Evolutionary conservation across 2,888 invertebrate genomes (phyloP), one percentile per base, ranked within the genome.

Genomic region (Antheraea assamensis): DNA sequence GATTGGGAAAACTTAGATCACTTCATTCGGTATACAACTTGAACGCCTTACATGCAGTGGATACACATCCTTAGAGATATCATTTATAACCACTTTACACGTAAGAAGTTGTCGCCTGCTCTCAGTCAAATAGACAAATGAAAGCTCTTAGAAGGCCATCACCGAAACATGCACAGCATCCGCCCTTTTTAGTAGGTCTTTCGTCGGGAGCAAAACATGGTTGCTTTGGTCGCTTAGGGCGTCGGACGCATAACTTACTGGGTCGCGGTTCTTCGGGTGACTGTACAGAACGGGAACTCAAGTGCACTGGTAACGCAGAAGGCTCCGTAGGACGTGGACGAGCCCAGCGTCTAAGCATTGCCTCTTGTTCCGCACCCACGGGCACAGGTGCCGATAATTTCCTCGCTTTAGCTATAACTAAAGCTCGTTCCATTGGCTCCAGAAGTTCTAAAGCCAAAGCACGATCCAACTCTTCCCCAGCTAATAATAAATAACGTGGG

Each of bases 401-500:
- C 0, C 92, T 87, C 8, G 94, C 93, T 0, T 94, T 89, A 1
- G 92, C 93, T 17, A 88, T 79, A 66, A 95, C 94, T 73, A 95
- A 79, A 72, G 92, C 88, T 2, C 94, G 90, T 78, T 95, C 94
- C 84, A 93, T 90, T 3, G 95, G 94, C 80, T 94, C 93, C 75
- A 95, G 77, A 72, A 95, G 78, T 78, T 95, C 95, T 73, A 92
- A 78, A 0, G 81, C 89, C 70, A 93, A 78, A 24, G 96, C 96
- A 0, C 96, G 95, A 31, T 95, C 94, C 72, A 97, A 96, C 77
- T 96, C 96, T 72, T 95, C 95, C 17, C 96, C 95, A 19, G 94
- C 92, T 95, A 97, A 96, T 71, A 96, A 88, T 76, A 97, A 93
- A 82, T 97, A 97, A 15, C 97, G 94, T 24, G 96, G 96, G 78